Conservation (phyloP, 2,113 vertebrate species). For the Epinephelus fuscoguttatus region DNA sequence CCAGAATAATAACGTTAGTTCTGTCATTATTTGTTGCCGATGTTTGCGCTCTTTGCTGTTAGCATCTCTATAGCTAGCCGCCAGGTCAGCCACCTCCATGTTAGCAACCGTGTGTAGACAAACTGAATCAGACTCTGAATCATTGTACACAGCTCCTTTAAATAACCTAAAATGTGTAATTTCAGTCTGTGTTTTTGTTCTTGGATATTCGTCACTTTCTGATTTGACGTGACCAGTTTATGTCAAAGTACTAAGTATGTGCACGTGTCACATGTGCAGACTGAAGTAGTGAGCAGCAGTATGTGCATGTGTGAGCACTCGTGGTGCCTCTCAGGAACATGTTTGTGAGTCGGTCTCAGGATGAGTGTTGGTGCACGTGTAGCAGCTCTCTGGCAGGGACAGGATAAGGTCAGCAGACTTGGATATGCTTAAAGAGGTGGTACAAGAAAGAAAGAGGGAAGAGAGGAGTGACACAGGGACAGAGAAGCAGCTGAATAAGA, state of each 20-base stretch:
- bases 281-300: background rate
- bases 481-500: background rate
- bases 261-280: background rate
- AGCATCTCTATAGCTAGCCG: too few relatives aligned
- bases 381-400: slow-evolving; percentile 6
- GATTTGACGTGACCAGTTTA: background rate
- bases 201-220: background rate
- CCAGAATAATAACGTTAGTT: too few relatives aligned
- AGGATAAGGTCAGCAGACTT: slow-evolving; percentile 14
- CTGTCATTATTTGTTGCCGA: too few relatives aligned
- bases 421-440: background rate
- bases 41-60: too few relatives aligned
- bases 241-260: background rate
- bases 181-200: background rate
- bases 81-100: too few relatives aligned
- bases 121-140: too few relatives aligned
- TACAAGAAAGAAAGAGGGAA: background rate
- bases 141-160: too few relatives aligned
- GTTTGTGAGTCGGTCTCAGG: background rate
- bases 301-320: background rate
- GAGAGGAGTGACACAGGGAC: background rate
- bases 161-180: background rate
- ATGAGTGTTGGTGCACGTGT: background rate
- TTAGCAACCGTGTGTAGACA: too few relatives aligned
- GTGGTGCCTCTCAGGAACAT: background rate